A percentile compares a stretch with the other conserved stretches of the same genome.
Conservation (phyloP, 1,140 invertebrate species). For the Papilio helenus region DNA sequence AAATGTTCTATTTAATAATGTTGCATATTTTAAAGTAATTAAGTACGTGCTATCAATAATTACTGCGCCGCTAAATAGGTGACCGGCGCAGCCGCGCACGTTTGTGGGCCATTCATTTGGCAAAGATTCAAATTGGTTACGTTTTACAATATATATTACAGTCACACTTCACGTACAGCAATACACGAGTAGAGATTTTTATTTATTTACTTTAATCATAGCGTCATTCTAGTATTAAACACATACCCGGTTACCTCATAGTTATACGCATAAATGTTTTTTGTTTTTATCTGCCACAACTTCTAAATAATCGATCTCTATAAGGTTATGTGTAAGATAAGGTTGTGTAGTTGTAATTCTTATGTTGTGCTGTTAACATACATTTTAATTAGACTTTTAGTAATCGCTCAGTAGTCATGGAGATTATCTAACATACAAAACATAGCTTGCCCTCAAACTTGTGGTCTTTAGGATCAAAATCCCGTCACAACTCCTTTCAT, state of each 20-base stretch:
- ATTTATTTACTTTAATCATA: neutral
- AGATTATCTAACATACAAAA: neutral
- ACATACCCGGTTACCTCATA: neutral
- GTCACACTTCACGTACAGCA: constrained; percentile 12
- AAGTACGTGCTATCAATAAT: constrained; percentile 19
- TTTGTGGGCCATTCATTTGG: constrained; percentile 24
- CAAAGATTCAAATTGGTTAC: constrained; percentile 29
- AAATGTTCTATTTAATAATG: neutral
- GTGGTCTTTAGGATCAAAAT: neutral
- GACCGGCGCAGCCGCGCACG: constrained; percentile 11
- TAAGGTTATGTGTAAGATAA: too few species aligned
- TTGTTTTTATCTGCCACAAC: neutral
- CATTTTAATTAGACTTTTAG: neutral
- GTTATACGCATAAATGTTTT: neutral
- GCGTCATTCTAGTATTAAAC: neutral
- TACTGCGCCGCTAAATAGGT: constrained; percentile 24
- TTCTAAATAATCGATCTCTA: neutral
- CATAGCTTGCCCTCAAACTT: neutral
- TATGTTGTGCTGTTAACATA: neutral
- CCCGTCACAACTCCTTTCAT: neutral
- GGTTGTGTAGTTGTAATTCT: neutral
- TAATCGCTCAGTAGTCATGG: neutral
- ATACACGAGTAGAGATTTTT: neutral
- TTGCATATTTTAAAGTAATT: constrained; percentile 27
- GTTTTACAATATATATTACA: constrained; percentile 22